A percentile compares a stretch with the other conserved stretches of the same genome.
Conservation (phyloP, 2,888 invertebrate species). For the Oasisia sp. region DNA sequence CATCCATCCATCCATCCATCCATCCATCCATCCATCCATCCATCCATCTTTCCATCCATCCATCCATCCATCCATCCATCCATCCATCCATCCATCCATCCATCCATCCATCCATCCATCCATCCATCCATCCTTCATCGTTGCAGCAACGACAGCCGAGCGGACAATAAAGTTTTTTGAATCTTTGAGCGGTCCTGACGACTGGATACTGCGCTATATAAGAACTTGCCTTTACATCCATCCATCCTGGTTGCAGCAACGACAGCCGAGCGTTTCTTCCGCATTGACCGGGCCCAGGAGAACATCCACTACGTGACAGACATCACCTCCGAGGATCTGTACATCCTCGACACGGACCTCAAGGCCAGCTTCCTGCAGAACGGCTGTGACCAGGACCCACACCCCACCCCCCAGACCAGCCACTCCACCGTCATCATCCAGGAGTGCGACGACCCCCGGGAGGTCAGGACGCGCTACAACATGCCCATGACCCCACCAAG, state of each 20-base stretch:
- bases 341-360: conserved; percentile 81
- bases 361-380: conserved; percentile 27
- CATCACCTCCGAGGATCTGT: conserved; percentile 88
- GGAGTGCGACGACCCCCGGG: background rate
- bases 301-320: conserved; percentile 94
- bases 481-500: conserved; percentile 63
- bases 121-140: no score
- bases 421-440: conserved; percentile 34
- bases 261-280: conserved; percentile 95
- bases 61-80: no score
- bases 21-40: no score
- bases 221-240: no score
- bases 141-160: no score
- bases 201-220: no score
- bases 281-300: conserved; percentile 95
- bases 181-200: no score
- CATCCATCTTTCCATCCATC: no score
- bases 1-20: no score
- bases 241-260: conserved; percentile 88
- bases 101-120: no score
- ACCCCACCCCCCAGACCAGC: conserved; percentile 8
- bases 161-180: no score
- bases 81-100: no score
- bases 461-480: conserved; percentile 44
- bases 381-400: background rate